Evolutionary conservation across 2,797 vertebrate species (phyloP).

Genomic region (Pangasius krempfi): DNA sequence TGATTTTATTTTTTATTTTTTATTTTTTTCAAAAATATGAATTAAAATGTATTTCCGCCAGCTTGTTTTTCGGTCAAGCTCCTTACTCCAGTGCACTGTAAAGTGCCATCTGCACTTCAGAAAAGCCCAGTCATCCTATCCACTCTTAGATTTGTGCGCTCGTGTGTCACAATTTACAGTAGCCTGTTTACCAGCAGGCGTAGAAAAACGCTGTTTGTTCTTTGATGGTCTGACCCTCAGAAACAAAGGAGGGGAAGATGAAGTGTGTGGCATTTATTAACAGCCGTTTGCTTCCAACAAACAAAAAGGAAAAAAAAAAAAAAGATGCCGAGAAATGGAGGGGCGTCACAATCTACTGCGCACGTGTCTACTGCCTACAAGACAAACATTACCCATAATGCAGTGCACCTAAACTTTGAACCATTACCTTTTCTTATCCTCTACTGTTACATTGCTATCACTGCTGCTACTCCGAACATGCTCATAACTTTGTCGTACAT

Average conservation of each 20-base stretch:
- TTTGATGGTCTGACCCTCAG: not conserved
- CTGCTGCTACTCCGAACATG: not conserved
- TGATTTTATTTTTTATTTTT: not conserved
- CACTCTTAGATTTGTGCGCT: not conserved
- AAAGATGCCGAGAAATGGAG: not conserved
- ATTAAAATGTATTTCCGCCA: not conserved
- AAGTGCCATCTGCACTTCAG: not conserved
- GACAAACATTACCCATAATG: conserved; percentile 2
- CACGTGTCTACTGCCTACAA: not conserved
- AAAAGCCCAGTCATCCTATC: not conserved
- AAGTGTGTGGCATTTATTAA: not conserved
- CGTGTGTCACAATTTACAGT: not conserved
- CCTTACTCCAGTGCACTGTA: not conserved
- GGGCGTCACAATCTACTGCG: not conserved
- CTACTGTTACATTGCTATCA: not conserved
- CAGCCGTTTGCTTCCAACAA: not conserved
- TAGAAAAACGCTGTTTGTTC: not conserved
- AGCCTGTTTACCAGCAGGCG: not conserved
- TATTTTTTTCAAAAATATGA: not conserved
- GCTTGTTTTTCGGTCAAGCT: not conserved
- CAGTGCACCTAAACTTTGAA: not conserved
- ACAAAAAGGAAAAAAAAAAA: not conserved
- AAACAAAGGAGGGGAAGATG: not conserved
- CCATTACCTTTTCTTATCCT: not conserved
- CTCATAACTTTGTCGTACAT: no score